These are phyloP conservation scores for Sminthurinus signatus DNA, from an alignment of 1,140 invertebrate species.

Conservation along the genomic window DNA sequence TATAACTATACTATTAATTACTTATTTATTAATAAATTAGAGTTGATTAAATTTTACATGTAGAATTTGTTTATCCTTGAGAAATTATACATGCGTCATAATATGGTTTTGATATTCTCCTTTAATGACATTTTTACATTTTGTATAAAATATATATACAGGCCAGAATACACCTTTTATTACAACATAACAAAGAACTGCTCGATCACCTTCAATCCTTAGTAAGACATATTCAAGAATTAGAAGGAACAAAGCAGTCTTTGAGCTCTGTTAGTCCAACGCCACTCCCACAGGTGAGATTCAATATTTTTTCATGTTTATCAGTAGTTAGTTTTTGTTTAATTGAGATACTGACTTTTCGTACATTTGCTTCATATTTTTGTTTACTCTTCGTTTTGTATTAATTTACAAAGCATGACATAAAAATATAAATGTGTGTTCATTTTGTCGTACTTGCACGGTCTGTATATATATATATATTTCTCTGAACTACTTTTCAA, in stretches of 20 bases:
- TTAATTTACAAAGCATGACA: neutral
- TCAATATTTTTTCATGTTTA: neutral
- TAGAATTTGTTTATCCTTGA: no score
- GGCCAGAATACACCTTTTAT: slow-evolving; percentile 84
- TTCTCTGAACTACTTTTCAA: no score
- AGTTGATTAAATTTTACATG: neutral
- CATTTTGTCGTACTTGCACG: no score
- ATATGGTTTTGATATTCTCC: neutral
- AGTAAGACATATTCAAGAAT: slow-evolving; percentile 72
- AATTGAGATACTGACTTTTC: neutral
- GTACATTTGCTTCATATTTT: neutral
- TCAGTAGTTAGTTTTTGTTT: neutral
- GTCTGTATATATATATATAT: no score
- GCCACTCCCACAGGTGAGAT: slow-evolving; percentile 29
- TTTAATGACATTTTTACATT: no score
- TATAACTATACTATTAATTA: neutral
- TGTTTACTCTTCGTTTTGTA: neutral
- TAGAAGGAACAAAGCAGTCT: slow-evolving; percentile 55
- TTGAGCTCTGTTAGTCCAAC: slow-evolving; percentile 6
- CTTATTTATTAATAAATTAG: neutral
- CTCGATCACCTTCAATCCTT: slow-evolving; percentile 86
- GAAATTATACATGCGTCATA: neutral
- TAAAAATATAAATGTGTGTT: neutral
- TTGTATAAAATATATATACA: slow-evolving; percentile 53
- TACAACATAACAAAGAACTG: slow-evolving; percentile 89